Percentiles rank a stretch among this genome's conserved stretches.
These are phyloP conservation scores for Vidua macroura DNA, from an alignment of 2,113 vertebrate species.

Conservation along the genomic window DNA sequence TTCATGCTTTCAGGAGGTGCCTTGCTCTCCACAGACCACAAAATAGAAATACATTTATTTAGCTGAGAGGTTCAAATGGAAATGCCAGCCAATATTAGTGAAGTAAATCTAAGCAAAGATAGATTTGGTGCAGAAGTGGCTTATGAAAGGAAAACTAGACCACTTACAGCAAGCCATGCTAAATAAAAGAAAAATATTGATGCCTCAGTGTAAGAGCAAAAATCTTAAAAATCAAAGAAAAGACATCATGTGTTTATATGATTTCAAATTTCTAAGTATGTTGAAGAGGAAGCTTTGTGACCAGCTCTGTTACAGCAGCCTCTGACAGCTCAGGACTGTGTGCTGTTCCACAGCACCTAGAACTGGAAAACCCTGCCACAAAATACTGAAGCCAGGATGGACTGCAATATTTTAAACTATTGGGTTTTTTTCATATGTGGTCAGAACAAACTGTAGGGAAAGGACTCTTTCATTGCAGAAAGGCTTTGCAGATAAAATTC, in stretches of 20 bases:
- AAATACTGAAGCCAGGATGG: neutral
- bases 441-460: neutral
- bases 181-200: neutral
- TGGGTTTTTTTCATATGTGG: neutral
- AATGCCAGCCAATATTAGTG: conserved; percentile 32
- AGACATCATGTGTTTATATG: neutral
- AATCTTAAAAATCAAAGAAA: neutral
- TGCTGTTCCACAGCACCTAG: neutral
- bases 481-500: neutral
- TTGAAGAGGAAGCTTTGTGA: neutral
- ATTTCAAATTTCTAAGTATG: neutral
- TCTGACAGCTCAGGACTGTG: neutral
- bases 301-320: neutral
- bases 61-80: conserved; percentile 23
- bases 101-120: conserved; percentile 44
- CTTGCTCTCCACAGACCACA: neutral
- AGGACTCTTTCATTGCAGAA: neutral
- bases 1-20: neutral
- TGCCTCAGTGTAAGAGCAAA: neutral
- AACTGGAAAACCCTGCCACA: neutral
- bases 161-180: neutral
- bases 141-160: conserved; percentile 5
- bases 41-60: conserved; percentile 28
- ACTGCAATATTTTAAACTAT: neutral
- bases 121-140: neutral